These are phyloP conservation scores for Troides helena DNA, from an alignment of 2,888 invertebrate genomes.

Conservation along the genomic window DNA sequence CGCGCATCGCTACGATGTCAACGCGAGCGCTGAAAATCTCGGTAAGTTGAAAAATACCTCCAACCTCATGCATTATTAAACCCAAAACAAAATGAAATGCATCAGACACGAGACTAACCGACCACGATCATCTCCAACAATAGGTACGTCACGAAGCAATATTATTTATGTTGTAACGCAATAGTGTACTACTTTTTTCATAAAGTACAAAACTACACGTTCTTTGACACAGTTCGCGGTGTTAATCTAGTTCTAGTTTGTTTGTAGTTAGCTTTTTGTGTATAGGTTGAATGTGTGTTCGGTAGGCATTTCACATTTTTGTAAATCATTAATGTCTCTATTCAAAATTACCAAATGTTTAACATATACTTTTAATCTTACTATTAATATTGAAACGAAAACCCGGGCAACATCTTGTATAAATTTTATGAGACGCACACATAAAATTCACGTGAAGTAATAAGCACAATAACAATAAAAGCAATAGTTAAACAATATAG, in stretches of 20 bases:
- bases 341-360: not conserved
- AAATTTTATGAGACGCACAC: not conserved
- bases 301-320: not conserved
- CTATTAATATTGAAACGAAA: not conserved
- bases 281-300: slow-evolving; percentile 12
- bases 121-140: slow-evolving; percentile 26
- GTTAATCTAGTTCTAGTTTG: slow-evolving; percentile 27
- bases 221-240: slow-evolving; percentile 21
- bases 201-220: slow-evolving; percentile 12
- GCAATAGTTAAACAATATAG: slow-evolving; percentile 11
- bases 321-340: not conserved
- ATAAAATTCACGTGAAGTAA: not conserved
- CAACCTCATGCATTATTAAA: slow-evolving; percentile 24
- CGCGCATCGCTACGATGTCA: slow-evolving; percentile 85
- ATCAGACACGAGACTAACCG: slow-evolving; percentile 30
- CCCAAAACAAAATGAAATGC: slow-evolving; percentile 28
- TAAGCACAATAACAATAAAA: not conserved
- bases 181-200: slow-evolving; percentile 17
- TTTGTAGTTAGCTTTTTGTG: slow-evolving; percentile 29
- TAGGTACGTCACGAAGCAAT: slow-evolving; percentile 29
- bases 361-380: not conserved
- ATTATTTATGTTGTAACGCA: slow-evolving; percentile 26
- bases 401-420: not conserved
- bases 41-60: slow-evolving; percentile 69
- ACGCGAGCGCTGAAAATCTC: slow-evolving; percentile 87